Conservation (phyloP, 2,113 vertebrate genomes). For the Cyprichromis sp. region DNA sequence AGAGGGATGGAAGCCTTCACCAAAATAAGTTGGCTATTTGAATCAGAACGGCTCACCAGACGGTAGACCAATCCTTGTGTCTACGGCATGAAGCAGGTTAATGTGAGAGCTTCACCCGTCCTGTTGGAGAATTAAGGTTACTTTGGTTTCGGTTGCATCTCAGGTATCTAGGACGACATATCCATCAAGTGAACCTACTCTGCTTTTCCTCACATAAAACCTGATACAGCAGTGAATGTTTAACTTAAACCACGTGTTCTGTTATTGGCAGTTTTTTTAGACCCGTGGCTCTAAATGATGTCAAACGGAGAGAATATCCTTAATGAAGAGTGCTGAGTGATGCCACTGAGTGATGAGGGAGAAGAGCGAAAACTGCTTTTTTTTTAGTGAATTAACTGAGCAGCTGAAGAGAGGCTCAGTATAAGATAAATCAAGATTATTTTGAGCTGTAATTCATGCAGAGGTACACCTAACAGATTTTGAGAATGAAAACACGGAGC, state of each 20-base stretch:
- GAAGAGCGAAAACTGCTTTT: not conserved
- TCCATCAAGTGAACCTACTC: not conserved
- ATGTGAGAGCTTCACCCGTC: not conserved
- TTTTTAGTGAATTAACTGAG: not conserved
- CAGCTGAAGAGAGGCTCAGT: not conserved
- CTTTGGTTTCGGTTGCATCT: not conserved
- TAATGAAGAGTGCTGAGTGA: not conserved
- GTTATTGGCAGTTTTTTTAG: not conserved
- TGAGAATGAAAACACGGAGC: not conserved
- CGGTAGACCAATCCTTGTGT: not conserved
- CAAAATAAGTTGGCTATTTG: not conserved
- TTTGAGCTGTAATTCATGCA: not conserved
- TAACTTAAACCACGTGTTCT: not conserved
- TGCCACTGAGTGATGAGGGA: not conserved
- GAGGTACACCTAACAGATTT: not conserved
- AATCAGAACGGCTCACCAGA: not conserved
- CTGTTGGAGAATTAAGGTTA: not conserved
- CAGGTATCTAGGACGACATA: not conserved
- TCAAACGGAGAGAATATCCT: not conserved
- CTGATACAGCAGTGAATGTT: not conserved
- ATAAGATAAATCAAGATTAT: not conserved
- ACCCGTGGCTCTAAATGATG: not conserved
- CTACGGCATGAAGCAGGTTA: not conserved
- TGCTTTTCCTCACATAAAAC: not conserved
- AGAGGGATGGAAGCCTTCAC: not conserved